Evolutionary conservation across 2,797 vertebrate genomes (phyloP), one percentile per base, ranked within the genome.

Genomic region (Darevskia nairensis): DNA sequence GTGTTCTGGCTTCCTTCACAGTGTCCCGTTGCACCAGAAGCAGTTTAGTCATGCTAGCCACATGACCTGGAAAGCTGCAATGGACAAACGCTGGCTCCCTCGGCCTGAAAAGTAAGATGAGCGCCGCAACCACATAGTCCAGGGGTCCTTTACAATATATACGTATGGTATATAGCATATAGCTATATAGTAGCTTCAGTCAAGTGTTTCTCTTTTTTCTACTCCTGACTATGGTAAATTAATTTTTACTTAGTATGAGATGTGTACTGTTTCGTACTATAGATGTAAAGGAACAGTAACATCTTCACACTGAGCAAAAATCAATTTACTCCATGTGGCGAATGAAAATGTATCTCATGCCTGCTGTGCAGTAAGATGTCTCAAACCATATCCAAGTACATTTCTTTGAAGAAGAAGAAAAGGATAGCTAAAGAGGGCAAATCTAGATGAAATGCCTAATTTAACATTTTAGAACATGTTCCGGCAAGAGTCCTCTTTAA

Each of bases 281-380:
- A 91, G 89, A 91, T 90, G 93, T 92, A 93, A 93, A 91, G 88
- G 90, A 95, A 94, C 74, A 92, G 80, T 89, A 89, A 85, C 86
- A 79, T 90, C 77, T 94, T 90, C 90, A 94, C 81, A 89, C 78
- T 84, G 85, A 93, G 84, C 91, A 94, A 94, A 94, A 95, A 93
- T 91, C 88, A 90, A 93, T 95, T 93, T 94, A 85, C 72, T 80
- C 85, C 84, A 88, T 90, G 68, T 86, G 90, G 86, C 80, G 92
- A 91, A 93, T 89, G 80, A 93, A 95, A 95, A 61, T 90, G 82
- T 91, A 92, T 93, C 55, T 91, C 69, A 89, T 9, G 25, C 59
- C 68, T 91, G 50, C 89, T 89, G 79, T 83, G 61, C 50, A 84
- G 59, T 84, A 80, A 41, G 75, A 64, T 21, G 84, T 66, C 90